A percentile compares a stretch with the other conserved stretches of the same genome.
Conservation (phyloP, 2,113 vertebrate genomes). For the Donacobius atricapilla region DNA sequence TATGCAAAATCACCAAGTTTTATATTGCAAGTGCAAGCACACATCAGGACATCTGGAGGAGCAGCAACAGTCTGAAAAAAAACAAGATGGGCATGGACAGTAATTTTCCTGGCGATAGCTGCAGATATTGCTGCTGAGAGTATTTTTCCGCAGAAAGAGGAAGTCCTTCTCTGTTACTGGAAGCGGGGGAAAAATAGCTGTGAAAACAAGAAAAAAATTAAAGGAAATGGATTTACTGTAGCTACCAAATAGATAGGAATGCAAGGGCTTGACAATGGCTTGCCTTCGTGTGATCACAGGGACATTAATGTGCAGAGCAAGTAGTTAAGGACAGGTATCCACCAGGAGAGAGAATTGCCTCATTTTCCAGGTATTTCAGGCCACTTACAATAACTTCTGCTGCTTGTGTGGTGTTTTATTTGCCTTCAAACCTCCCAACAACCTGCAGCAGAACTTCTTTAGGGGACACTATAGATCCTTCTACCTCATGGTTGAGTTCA, state of each 20-base stretch:
- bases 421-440: background rate
- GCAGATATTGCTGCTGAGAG: background rate
- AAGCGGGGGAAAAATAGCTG: fast-evolving
- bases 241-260: background rate
- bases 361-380: background rate
- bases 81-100: background rate
- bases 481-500: background rate
- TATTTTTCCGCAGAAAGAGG: background rate
- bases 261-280: background rate
- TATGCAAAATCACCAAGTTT: background rate
- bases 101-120: background rate
- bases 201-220: background rate
- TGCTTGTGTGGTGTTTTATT: background rate
- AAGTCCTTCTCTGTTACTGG: background rate
- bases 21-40: background rate
- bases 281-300: background rate
- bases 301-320: background rate
- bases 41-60: background rate
- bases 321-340: background rate
- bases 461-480: fast-evolving
- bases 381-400: background rate
- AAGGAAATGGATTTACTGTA: background rate
- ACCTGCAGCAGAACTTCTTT: background rate
- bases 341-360: background rate
- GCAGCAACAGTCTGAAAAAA: background rate